Evolutionary conservation across 53 echinoderm and acorn worm genomes (phyloP), one percentile per base, ranked within the genome.

Genomic region (Holothuria scabra): DNA sequence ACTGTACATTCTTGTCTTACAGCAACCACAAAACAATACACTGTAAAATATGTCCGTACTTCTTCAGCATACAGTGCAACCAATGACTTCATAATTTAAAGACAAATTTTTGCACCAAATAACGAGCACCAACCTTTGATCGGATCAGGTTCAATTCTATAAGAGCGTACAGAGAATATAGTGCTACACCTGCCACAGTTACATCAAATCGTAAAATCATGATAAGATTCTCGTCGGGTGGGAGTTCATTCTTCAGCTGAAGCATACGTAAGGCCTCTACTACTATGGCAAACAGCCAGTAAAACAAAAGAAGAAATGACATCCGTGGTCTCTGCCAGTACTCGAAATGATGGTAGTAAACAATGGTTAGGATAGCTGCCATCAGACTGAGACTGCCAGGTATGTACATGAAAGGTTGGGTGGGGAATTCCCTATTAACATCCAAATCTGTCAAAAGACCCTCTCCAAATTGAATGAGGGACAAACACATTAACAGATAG

Each of bases 351-450:
- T 96, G 96, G 71, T 93, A 96, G 67, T 85, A 89, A 8, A 87
- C 61, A 12, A 96, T 90, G 0, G 96, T 66, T n/a, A 92, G 1
- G 5, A 88, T 58, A 11, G 84, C 66, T 14, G 91, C 90, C 25
- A 93, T 86, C 46, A 96, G 76, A 35, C 91, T 88, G 48, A 78
- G 38, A 19, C 85, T 81, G 14, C 90, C 79, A 26, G 91, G 88
- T 21, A 93, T 23, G 89, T 99, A 99, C 35, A 99, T 86, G 79
- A 93, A 93, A 7, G 93, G 96, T 69, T 95, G 95, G n/a, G 95
- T 85, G 56, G 88, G 87, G 58, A 85, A 91, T 28, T 62, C 84
- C 24, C 86, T 86, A 29, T 81, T 85, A 3, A 59, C 44, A 33
- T 66, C 71, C 56, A 78, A 19, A 65, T 95, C 96, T 2, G 96